Evolutionary conservation across 2,797 vertebrate species (phyloP), one percentile per base, ranked within the genome.

Genomic region (Anableps anableps): DNA sequence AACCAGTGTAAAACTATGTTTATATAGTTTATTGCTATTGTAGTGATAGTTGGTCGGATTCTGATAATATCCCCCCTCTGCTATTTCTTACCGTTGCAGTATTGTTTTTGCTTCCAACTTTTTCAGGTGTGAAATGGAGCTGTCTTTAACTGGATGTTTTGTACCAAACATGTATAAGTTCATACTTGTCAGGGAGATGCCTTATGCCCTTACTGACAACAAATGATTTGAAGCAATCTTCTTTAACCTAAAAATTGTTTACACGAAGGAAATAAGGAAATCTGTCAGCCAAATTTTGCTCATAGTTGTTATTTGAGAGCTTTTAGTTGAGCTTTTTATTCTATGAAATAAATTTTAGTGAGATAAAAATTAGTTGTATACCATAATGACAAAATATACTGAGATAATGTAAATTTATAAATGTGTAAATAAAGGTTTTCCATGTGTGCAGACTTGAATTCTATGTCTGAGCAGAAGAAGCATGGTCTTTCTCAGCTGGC

Each of bases 381-480:
- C 2, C 29, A 50, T 5, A 73, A 34, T 34, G 29, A 16, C 47
- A 13, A 41, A 41, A 3, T 34, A 34, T 7, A 34, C 4, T 9
- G 60, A 64, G 1, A n/a, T 8, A 8, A 41, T 21, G 1, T 66
- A 66, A 21, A 38, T 9, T 41, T 41, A 41, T 41, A 26, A 41
- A 68, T 68, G 19, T 38, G 36, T 68, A 23, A 23, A 68, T 68
- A 11, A 38, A 58, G 13, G 21, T 68, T 68, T 21, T 47, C 6
- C 41, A 14, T 31, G 31, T 75, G 78, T 45, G 23, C 87, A 96
- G 95, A 95, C 92, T 88, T 94, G 83, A 92, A 88, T 85, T 95
- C 90, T 29, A 94, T 98, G 92, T 96, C 95, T 80, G 97, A 97
- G 94, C 94, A 98, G 88, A 97, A 98, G 96, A 97, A 93, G 90